Evolutionary conservation across 1,140 invertebrate genomes (phyloP).

Genomic region (Euborellia annulipes): DNA sequence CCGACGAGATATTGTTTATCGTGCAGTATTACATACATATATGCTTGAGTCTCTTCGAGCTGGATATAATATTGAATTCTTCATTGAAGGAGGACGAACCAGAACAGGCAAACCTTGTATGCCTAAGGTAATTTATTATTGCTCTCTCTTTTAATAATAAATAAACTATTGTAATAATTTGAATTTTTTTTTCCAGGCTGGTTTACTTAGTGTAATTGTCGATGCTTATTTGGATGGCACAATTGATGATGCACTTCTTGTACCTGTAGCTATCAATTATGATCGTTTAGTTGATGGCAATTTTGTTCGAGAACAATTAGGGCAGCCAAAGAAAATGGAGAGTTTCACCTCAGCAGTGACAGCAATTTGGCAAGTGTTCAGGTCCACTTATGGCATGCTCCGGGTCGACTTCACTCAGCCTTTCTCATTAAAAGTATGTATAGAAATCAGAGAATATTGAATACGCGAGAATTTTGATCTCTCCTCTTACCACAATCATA

Average conservation of each 20-base stretch:
- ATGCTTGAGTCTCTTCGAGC: slow-evolving; percentile 65
- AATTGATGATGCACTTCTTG: slow-evolving; percentile 77
- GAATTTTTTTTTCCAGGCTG: slow-evolving; percentile 21
- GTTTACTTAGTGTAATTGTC: slow-evolving; percentile 82
- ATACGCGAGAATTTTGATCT: too few relatives aligned
- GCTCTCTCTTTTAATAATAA: too few relatives aligned
- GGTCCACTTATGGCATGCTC: slow-evolving; percentile 74
- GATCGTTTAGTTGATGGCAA: slow-evolving; percentile 86
- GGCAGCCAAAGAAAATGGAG: slow-evolving; percentile 70
- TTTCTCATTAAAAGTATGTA: slow-evolving; percentile 65
- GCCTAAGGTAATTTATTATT: slow-evolving; percentile 50
- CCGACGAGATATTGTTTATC: slow-evolving; percentile 65
- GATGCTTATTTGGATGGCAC: slow-evolving; percentile 78
- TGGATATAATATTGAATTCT: slow-evolving; percentile 86
- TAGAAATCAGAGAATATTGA: too few relatives aligned
- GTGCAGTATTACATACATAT: slow-evolving; percentile 75
- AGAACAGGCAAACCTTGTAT: slow-evolving; percentile 78
- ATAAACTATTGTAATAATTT: background rate
- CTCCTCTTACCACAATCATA: too few relatives aligned
- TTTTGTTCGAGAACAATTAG: slow-evolving; percentile 79
- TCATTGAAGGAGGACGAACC: slow-evolving; percentile 85
- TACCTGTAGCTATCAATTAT: slow-evolving; percentile 85
- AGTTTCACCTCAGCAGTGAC: slow-evolving; percentile 66
- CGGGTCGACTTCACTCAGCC: slow-evolving; percentile 87
- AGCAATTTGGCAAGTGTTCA: slow-evolving; percentile 68